Percentiles rank a stretch among this genome's conserved stretches.
phyloP scores from a whole-genome alignment of 2,113 vertebrate species.

The Syngnathus scovelli region DNA sequence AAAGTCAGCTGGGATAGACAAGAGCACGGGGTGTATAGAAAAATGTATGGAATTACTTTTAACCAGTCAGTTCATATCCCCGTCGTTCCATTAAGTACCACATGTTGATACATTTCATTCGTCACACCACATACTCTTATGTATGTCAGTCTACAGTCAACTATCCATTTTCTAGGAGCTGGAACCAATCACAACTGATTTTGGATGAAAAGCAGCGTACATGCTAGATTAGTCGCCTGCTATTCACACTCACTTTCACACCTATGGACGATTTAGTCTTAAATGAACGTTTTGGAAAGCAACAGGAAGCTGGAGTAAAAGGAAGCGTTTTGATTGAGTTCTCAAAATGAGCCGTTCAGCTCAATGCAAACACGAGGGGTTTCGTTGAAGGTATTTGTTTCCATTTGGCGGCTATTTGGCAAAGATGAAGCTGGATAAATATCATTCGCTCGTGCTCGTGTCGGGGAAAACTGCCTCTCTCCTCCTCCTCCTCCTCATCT shows the following conservation, averaged over 20 bases:
- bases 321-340: not conserved
- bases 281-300: not conserved
- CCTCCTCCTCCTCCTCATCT: constrained; percentile 41
- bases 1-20: too few relatives aligned
- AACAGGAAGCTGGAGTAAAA: not conserved
- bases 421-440: constrained; percentile 67
- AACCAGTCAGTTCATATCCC: too few relatives aligned
- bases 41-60: too few relatives aligned
- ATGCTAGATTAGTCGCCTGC: not conserved
- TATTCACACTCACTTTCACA: not conserved
- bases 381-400: constrained; percentile 66
- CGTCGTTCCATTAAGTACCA: too few relatives aligned
- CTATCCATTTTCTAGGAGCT: not conserved
- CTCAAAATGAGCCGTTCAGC: not conserved
- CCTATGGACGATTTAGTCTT: not conserved
- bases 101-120: too few relatives aligned
- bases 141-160: too few relatives aligned
- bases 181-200: not conserved
- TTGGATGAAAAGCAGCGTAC: not conserved
- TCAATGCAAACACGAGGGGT: constrained; percentile 32
- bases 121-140: too few relatives aligned
- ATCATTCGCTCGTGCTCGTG: constrained; percentile 54
- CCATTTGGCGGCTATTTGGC: constrained; percentile 66
- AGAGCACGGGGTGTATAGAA: too few relatives aligned
- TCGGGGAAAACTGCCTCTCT: constrained; percentile 57